Percentiles rank a stretch among this genome's conserved stretches.
phyloP scores from a whole-genome alignment of 2,113 vertebrate genomes.

The Oryzias celebensis region DNA sequence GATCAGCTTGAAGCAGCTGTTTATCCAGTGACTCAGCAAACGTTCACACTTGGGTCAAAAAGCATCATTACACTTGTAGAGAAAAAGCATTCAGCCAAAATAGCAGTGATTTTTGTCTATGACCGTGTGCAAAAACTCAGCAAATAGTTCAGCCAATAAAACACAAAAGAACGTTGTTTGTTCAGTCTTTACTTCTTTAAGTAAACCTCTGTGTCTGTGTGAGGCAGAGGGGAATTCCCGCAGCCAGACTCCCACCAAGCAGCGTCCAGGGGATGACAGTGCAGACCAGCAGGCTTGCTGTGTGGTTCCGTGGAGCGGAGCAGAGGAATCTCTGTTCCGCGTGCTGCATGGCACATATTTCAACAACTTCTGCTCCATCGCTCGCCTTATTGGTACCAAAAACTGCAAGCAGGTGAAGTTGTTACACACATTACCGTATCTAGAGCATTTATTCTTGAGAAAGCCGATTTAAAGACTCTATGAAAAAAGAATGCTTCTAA shows the following conservation, averaged over 20 bases:
- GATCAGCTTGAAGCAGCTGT: constrained; percentile 2
- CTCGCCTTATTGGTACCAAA: constrained; percentile 93
- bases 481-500: too few relatives aligned
- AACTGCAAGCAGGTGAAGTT: constrained; percentile 91
- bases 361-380: constrained; percentile 99
- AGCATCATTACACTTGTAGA: background rate
- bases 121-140: constrained; percentile 11
- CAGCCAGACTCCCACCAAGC: constrained; percentile 92
- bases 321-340: constrained; percentile 94
- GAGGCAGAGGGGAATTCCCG: constrained; percentile 90
- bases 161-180: background rate
- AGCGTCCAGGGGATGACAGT: constrained; percentile 81
- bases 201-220: constrained; percentile 7
- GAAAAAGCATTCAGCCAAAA: constrained; percentile 5
- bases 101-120: background rate
- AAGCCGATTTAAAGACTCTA: too few relatives aligned
- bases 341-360: constrained; percentile 97
- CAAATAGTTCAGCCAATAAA: background rate
- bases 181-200: background rate
- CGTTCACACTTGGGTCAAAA: constrained; percentile 35
- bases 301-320: constrained; percentile 88
- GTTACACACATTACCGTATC: background rate
- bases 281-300: constrained; percentile 76
- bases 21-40: constrained; percentile 63
- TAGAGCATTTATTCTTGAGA: too few relatives aligned